phyloP scores from a whole-genome alignment of 2,888 invertebrate genomes.

The Odontocolon sp. region DNA sequence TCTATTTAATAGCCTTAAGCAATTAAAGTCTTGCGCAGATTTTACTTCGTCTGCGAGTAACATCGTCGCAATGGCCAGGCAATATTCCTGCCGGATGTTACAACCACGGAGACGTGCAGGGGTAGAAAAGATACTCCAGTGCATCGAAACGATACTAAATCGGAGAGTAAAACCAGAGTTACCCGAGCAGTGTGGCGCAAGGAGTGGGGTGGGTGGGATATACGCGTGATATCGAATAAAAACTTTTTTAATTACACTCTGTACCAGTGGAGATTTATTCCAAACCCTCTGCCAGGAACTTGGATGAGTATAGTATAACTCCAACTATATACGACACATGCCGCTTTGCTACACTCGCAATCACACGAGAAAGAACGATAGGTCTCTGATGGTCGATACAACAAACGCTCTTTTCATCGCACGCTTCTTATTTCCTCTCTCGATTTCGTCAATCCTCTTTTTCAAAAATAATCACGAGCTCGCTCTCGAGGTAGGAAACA shows the following conservation, averaged over 20 bases:
- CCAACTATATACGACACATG: slow-evolving; percentile 5
- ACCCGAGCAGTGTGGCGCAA: background rate
- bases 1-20: too few species aligned
- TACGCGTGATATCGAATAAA: slow-evolving; percentile 53
- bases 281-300: slow-evolving; percentile 24
- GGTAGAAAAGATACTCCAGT: slow-evolving; percentile 1
- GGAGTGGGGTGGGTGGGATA: slow-evolving; percentile 19
- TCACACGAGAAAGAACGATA: slow-evolving; percentile 1
- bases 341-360: background rate
- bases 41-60: background rate
- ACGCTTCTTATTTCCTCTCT: background rate
- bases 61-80: background rate
- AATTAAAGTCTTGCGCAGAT: too few species aligned
- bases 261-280: slow-evolving; percentile 48
- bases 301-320: slow-evolving; percentile 8
- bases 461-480: slow-evolving; percentile 29
- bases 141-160: slow-evolving; percentile 40
- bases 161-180: background rate
- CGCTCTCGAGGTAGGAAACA: background rate
- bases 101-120: slow-evolving; percentile 36
- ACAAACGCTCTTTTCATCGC: background rate
- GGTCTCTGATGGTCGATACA: too few species aligned
- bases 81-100: slow-evolving; percentile 51
- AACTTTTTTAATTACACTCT: slow-evolving; percentile 59
- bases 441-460: background rate